These are phyloP conservation scores for Lindbergichthys nudifrons DNA, from an alignment of 2,797 vertebrate species.

Conservation along the genomic window DNA sequence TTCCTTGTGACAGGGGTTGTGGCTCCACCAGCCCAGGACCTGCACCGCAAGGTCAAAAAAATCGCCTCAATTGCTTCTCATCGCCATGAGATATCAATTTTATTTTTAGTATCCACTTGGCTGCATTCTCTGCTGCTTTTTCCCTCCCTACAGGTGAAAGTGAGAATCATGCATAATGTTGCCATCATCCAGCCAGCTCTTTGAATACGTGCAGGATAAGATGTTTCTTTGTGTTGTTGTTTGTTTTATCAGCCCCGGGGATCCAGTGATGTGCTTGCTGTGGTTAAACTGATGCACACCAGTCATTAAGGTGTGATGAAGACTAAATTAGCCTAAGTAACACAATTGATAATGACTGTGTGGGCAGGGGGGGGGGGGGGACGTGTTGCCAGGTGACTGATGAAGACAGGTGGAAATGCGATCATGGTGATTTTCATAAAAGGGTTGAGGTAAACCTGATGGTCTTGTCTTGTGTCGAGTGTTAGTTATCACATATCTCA, in stretches of 20 bases:
- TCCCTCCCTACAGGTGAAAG: conserved; percentile 67
- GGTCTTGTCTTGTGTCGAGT: conserved; percentile 48
- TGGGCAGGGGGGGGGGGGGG: conserved; percentile 20
- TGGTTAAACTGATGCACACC: conserved; percentile 51
- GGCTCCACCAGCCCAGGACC: conserved; percentile 72
- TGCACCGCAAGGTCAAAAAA: conserved; percentile 82
- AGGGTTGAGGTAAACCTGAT: conserved; percentile 28
- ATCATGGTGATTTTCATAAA: conserved; percentile 30
- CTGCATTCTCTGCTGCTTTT: conserved; percentile 39
- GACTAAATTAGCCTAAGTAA: conserved; percentile 52
- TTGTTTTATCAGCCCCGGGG: conserved; percentile 28
- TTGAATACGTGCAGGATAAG: conserved; percentile 30
- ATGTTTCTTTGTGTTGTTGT: conserved; percentile 33
- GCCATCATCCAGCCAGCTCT: conserved; percentile 44
- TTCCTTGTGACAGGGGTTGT: conserved; percentile 63
- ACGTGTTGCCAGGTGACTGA: conserved; percentile 55
- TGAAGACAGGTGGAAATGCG: conserved; percentile 39
- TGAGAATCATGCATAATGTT: conserved; percentile 46
- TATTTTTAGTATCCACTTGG: conserved; percentile 56
- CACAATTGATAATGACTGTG: conserved; percentile 52
- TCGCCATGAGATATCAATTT: conserved; percentile 51
- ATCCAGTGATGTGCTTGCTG: conserved; percentile 25
- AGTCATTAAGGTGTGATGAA: conserved; percentile 58
- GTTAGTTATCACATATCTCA: conserved; percentile 73
- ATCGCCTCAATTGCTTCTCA: conserved; percentile 44